Base-by-base conservation (phyloP, 2,888 invertebrate species). In the Campoplex capitator region DNA sequence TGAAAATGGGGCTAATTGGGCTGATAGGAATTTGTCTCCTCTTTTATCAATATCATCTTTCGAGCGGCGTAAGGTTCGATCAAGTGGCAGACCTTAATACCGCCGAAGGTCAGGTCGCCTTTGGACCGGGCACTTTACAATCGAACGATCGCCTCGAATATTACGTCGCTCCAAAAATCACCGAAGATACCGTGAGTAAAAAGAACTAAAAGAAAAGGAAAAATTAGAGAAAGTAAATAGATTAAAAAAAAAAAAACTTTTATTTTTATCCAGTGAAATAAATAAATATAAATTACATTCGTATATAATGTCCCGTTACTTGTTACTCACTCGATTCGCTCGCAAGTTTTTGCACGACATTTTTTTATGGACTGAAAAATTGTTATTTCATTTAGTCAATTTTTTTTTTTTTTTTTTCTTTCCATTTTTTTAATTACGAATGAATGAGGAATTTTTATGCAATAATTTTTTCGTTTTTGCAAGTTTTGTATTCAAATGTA, bases 1-100 rank as follows among this genome's bases (percentile, higher is more conserved):
- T 95, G 93, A 96, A 96, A 95, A 95, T 96, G 95, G 96, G 96
- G 95, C 95, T 96, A 94, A 95, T 96, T 91, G 95, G 96, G 93
- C 95, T 96, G 93, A 94, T 96, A 93, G 96, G 96, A 92, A 95
- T 95, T 89, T 96, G 96, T 93, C 95, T 96, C 92, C 95, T 96
- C 91, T 95, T 96, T 91, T 96, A 96, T 92, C 96, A 96, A 93
- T 96, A 96, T 93, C 96, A 96, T 92, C 94, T 96, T 92, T 96
- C 96, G 88, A 95, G 95, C 86, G 95, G 92, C 3, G 91, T 93
- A 56, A 91, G 93, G 81, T 92, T 93, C 87, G 93, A 93, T 82
- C 93, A 93, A 83, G 89, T 92, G 79, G 83, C 90, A 48, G 90
- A 91, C 7, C 91, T 93, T 89, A 91, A 92, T 90, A 91, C 89